Percentiles rank a stretch among this genome's conserved stretches.
These are phyloP conservation scores for Sebastes kiyomatsui DNA, from an alignment of 2,797 vertebrate genomes.

Conservation along the genomic window DNA sequence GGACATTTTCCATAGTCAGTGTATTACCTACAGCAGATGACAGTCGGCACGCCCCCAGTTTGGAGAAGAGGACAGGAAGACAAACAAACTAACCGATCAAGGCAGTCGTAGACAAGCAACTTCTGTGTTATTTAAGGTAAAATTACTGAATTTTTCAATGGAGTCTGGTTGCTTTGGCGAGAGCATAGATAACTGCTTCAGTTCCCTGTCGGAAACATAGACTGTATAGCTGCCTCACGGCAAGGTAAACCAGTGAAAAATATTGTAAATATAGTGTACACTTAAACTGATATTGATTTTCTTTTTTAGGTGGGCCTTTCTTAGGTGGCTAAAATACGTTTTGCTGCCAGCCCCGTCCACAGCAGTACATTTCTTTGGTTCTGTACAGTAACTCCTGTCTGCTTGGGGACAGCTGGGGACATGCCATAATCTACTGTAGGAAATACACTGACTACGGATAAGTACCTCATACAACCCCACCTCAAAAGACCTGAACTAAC, in stretches of 20 bases:
- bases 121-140: too few relatives aligned
- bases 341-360: not conserved
- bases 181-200: not conserved
- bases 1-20: not conserved
- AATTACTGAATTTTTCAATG: too few relatives aligned
- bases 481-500: not conserved
- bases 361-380: not conserved
- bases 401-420: not conserved
- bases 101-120: too few relatives aligned
- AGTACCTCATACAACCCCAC: not conserved
- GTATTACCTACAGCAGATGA: not conserved
- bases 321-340: not conserved
- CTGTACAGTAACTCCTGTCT: not conserved
- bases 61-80: too few relatives aligned
- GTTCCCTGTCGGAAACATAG: not conserved
- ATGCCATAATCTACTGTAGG: too few relatives aligned
- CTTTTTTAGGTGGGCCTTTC: too few relatives aligned
- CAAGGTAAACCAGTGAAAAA: not conserved
- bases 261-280: not conserved
- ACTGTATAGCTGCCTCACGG: too few relatives aligned
- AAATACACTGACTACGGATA: not conserved
- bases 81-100: too few relatives aligned
- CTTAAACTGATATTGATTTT: too few relatives aligned
- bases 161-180: not conserved
- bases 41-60: too few relatives aligned